Evolutionary conservation across 2,797 vertebrate species (phyloP).

Genomic region (Lerista edwardsae): DNA sequence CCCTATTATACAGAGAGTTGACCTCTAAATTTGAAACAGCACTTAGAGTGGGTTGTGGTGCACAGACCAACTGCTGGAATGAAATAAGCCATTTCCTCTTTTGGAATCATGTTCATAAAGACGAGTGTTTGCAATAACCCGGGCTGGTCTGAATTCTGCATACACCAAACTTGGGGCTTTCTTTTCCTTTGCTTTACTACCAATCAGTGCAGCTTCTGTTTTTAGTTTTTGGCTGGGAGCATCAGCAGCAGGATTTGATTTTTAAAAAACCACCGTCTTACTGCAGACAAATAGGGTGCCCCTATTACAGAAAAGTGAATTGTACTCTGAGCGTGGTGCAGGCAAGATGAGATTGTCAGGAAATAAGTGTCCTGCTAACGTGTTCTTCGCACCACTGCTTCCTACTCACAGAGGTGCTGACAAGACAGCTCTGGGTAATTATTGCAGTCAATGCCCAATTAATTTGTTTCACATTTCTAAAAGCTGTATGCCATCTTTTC

Average conservation of each 20-base stretch:
- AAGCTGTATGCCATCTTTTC: background rate
- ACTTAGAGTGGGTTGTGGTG: background rate
- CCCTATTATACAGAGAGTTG: background rate
- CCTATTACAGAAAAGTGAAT: background rate
- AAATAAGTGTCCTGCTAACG: background rate
- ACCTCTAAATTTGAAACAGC: background rate
- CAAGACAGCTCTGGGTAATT: background rate
- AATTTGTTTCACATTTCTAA: background rate
- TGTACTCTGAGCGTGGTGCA: background rate
- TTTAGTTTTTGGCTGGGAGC: background rate
- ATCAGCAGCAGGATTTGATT: background rate
- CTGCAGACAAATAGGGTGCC: background rate
- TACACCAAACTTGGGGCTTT: background rate
- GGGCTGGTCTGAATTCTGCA: background rate
- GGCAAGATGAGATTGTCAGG: background rate
- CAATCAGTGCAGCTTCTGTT: background rate
- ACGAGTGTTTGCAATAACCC: background rate
- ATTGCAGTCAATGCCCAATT: background rate
- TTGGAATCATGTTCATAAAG: background rate
- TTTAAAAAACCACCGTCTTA: no score
- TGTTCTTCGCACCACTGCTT: constrained; percentile 23
- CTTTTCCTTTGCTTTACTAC: background rate
- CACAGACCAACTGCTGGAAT: background rate
- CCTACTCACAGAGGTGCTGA: constrained; percentile 32
- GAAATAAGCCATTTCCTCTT: background rate